Evolutionary conservation across 2,797 vertebrate species (phyloP), one percentile per base, ranked within the genome.

Genomic region (Buceros bicornis): DNA sequence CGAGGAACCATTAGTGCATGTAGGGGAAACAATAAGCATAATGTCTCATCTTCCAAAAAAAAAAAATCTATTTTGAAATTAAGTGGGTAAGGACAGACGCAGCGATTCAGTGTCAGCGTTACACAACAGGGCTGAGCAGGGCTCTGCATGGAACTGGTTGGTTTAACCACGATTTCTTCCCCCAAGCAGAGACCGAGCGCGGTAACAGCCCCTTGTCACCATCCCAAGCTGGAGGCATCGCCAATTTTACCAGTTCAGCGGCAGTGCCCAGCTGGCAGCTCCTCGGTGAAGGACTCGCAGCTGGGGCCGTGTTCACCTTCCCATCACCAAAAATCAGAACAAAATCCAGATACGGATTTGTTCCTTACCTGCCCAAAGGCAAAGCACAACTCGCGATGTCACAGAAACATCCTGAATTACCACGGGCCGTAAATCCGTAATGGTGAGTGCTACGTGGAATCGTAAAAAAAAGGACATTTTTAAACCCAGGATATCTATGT

Each of bases 1-100:
- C 98, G 97, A 98, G 98, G 98, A 98, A 98, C 98, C 98, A 98
- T 99, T 99, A 99, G 98, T 99, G 99, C 99, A 98, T 97, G 98
- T 98, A 98, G 98, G 97, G 98, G 98, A 98, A 98, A 97, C 98
- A 98, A 98, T 97, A 98, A 97, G 98, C 98, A 98, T 98, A 98
- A 97, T 99, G 99, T 99, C 99, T 99, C 99, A 98, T 99, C 98
- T 98, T 97, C 97, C 91, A 83, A 61, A 82, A 82, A 58, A 80
- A 85, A 95, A 60, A 82, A 50, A 20, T 13, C 72, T 89, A 43
- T 69, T 96, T 96, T 42, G 33, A 91, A 90, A 47, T 77, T 93
- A 40, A 61, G 78, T 72, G 61, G 71, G 85, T 95, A 96, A 90
- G 90, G 61, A 80, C 58, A 74, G 95, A 93, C 10, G 96, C 97